Conservation (phyloP, 1,140 invertebrate species). For the Cydia splendana region DNA sequence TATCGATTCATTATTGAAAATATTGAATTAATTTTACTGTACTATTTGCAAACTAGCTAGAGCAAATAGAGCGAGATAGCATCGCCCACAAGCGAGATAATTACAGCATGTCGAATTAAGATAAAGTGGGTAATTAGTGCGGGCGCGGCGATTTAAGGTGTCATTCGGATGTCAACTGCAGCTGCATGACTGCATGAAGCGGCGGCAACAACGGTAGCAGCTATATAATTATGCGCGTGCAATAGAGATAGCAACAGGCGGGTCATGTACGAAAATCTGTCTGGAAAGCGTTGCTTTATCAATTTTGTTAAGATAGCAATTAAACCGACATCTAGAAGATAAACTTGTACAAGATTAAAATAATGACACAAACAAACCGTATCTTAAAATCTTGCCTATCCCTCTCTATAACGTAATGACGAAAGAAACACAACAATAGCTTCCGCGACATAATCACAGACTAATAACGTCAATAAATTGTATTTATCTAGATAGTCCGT, state of each 20-base stretch:
- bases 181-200: too few species aligned
- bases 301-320: neutral
- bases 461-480: slow-evolving; percentile 30
- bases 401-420: neutral
- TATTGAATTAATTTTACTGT: too few species aligned
- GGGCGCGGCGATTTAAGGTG: too few species aligned
- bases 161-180: too few species aligned
- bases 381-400: neutral
- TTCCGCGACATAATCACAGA: slow-evolving; percentile 13
- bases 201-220: too few species aligned
- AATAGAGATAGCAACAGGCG: too few species aligned
- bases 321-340: neutral
- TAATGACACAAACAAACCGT: neutral
- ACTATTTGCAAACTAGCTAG: neutral
- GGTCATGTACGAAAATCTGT: too few species aligned
- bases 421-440: neutral
- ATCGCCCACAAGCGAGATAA: neutral
- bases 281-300: too few species aligned
- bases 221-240: too few species aligned
- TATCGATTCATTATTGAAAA: too few species aligned
- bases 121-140: neutral
- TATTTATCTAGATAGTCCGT: slow-evolving; percentile 16
- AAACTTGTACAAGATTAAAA: neutral
- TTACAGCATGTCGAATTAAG: neutral
- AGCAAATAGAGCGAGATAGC: neutral